A percentile compares a stretch with the other conserved stretches of the same genome.
phyloP scores from a whole-genome alignment of 2,797 vertebrate genomes.

The Meda fulgida region DNA sequence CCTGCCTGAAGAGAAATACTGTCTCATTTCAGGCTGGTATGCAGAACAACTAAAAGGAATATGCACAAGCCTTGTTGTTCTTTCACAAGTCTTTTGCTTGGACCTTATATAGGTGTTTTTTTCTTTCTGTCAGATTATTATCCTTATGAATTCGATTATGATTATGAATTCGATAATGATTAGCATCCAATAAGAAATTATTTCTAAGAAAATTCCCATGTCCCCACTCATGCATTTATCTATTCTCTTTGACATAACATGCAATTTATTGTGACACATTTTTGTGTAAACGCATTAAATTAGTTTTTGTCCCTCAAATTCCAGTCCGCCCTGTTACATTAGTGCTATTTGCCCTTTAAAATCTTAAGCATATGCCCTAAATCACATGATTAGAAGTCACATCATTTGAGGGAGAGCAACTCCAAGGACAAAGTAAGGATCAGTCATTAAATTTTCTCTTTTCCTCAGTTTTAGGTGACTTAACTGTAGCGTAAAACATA shows the following conservation, averaged over 20 bases:
- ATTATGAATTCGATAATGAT: neutral
- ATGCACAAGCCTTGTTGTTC: neutral
- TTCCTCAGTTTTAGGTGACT: neutral
- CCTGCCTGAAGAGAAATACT: neutral
- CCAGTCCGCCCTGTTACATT: neutral
- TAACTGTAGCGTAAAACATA: neutral
- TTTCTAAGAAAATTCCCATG: neutral
- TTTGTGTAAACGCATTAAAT: neutral
- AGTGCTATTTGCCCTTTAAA: neutral
- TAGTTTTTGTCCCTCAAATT: neutral
- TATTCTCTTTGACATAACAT: neutral
- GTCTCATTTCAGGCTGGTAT: slow-evolving; percentile 1
- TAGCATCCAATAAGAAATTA: neutral
- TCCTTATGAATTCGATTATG: neutral
- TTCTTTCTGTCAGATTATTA: neutral
- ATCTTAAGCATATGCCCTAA: neutral
- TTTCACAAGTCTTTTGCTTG: neutral
- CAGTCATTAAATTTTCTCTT: neutral
- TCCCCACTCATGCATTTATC: neutral
- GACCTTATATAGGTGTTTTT: neutral
- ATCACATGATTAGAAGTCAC: neutral
- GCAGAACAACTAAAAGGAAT: neutral
- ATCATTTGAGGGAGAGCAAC: neutral
- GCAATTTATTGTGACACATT: neutral
- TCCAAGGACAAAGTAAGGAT: neutral